These are phyloP conservation scores for Bursaphelenchus mucronatus DNA, from an alignment of 1,140 invertebrate genomes.

Conservation along the genomic window DNA sequence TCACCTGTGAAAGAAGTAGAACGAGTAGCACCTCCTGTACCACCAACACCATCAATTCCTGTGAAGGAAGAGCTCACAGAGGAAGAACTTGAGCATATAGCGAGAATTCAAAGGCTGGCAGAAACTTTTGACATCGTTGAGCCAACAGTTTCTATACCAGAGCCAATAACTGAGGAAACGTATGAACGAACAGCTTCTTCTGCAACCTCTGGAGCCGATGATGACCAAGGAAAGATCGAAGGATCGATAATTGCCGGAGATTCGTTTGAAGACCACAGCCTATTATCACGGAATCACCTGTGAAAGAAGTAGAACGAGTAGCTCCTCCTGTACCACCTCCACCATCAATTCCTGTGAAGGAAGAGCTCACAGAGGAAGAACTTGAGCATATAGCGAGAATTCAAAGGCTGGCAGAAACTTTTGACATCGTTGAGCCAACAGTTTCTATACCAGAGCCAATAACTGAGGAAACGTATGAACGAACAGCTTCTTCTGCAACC, in stretches of 20 bases:
- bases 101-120: conserved; percentile 28
- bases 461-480: too few species aligned
- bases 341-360: not conserved
- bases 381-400: too few species aligned
- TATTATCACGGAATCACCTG: not conserved
- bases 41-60: not conserved
- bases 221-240: conserved; percentile 8
- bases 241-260: conserved; percentile 2
- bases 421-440: too few species aligned
- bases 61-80: conserved; percentile 24
- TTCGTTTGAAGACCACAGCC: conserved; percentile 1
- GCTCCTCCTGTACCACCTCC: not conserved
- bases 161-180: not conserved
- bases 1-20: not conserved
- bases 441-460: too few species aligned
- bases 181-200: not conserved
- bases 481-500: too few species aligned
- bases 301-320: not conserved
- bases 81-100: conserved; percentile 47
- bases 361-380: too few species aligned
- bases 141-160: not conserved
- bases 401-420: too few species aligned
- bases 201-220: not conserved
- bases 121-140: conserved; percentile 20
- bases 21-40: conserved; percentile 1